Evolutionary conservation across 2,113 vertebrate genomes (phyloP).

Genomic region (Prionailurus bengalensis): DNA sequence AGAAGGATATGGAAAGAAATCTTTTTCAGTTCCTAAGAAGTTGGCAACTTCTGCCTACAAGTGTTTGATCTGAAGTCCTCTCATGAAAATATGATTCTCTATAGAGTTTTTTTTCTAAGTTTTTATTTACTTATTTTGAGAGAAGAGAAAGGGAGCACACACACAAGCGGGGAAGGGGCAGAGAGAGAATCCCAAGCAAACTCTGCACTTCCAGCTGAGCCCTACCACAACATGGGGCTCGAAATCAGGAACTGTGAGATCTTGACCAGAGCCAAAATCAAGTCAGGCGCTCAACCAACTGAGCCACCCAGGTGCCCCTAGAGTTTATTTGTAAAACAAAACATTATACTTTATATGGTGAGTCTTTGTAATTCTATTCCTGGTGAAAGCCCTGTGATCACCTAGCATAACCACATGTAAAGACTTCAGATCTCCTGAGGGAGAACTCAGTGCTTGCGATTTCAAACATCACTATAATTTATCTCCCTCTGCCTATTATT

Average conservation of each 20-base stretch:
- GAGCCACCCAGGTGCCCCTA: background rate
- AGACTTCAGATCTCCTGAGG: background rate
- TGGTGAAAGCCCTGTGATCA: background rate
- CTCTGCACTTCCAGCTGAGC: too few species aligned
- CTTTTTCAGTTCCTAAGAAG: background rate
- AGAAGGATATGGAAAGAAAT: background rate
- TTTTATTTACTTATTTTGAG: too few species aligned
- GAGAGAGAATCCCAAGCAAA: too few species aligned
- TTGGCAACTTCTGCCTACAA: background rate
- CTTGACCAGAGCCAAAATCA: too few species aligned
- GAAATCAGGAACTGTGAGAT: too few species aligned
- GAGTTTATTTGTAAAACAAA: slow-evolving; percentile 66
- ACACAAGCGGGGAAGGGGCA: too few species aligned
- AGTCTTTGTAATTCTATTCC: slow-evolving; percentile 45
- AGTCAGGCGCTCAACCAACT: too few species aligned
- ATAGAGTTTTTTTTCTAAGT: background rate
- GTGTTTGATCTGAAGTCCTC: background rate
- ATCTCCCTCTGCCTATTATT: background rate
- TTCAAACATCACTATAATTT: background rate
- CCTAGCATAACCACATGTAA: background rate
- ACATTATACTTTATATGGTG: background rate
- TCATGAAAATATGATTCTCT: background rate
- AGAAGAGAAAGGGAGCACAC: too few species aligned
- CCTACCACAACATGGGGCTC: too few species aligned
- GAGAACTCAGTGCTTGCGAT: background rate